Evolutionary conservation across 2,113 vertebrate genomes (phyloP).

Genomic region (Pseudorhombus dupliciocellatus): DNA sequence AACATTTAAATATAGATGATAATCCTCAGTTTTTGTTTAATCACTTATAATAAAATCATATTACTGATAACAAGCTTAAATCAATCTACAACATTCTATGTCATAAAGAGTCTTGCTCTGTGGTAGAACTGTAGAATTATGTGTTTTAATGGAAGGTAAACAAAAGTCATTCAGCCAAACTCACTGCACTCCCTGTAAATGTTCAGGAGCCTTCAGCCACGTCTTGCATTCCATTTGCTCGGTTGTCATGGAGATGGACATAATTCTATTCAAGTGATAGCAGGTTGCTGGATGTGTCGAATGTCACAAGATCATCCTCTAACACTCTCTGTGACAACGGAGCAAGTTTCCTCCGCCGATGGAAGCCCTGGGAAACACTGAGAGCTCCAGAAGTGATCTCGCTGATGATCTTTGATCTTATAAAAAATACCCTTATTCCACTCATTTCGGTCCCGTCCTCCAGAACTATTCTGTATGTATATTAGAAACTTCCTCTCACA

Average conservation of each 20-base stretch:
- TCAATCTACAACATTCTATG: no score
- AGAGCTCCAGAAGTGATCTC: not conserved
- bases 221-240: not conserved
- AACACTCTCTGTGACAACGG: slow-evolving; percentile 22
- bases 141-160: not conserved
- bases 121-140: not conserved
- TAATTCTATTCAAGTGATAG: not conserved
- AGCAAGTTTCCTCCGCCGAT: not conserved
- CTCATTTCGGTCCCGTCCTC: not conserved
- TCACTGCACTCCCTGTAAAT: not conserved
- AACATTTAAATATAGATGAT: not conserved
- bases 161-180: not conserved
- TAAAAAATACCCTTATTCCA: not conserved
- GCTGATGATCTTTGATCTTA: not conserved
- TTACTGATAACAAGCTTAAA: no score
- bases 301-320: not conserved
- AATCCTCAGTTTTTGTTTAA: not conserved
- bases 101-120: no score
- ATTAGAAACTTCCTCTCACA: not conserved
- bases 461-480: not conserved
- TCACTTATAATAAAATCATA: not conserved
- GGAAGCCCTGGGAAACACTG: not conserved
- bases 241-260: slow-evolving; percentile 25
- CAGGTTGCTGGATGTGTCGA: not conserved
- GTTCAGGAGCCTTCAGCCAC: not conserved